Percentiles rank a stretch among this genome's conserved stretches.
These are phyloP conservation scores for Fragum whitleyi DNA, from an alignment of 2,888 invertebrate species.

Conservation along the genomic window DNA sequence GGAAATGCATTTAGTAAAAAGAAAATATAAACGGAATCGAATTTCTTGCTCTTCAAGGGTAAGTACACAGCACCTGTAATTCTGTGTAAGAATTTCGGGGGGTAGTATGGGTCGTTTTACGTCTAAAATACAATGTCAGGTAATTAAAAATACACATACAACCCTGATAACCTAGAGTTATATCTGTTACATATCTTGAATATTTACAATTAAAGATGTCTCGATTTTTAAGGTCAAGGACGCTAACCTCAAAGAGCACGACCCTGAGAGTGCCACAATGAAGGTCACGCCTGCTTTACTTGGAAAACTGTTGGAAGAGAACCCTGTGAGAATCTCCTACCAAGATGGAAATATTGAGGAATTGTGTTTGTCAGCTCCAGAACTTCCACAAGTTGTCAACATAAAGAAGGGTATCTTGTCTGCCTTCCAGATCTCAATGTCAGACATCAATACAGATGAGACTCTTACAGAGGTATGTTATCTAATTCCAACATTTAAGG, in stretches of 20 bases:
- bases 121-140: no score
- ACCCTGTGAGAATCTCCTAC: slow-evolving; percentile 57
- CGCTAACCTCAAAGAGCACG: slow-evolving; percentile 56
- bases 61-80: no score
- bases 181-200: no score
- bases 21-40: no score
- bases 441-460: slow-evolving; percentile 52
- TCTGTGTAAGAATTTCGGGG: no score
- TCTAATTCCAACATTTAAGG: not conserved
- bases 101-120: no score
- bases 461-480: slow-evolving; percentile 52
- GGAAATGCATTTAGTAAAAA: no score
- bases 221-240: slow-evolving; percentile 48
- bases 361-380: slow-evolving; percentile 47
- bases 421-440: slow-evolving; percentile 62
- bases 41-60: no score
- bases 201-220: no score
- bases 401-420: slow-evolving; percentile 64
- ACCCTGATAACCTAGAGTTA: no score
- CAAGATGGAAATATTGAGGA: slow-evolving; percentile 61
- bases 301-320: slow-evolving; percentile 35
- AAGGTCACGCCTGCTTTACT: slow-evolving; percentile 37
- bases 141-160: no score
- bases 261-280: slow-evolving; percentile 53
- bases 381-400: slow-evolving; percentile 44